Evolutionary conservation across 2,888 invertebrate species (phyloP).

Genomic region (Cryptops parisi): DNA sequence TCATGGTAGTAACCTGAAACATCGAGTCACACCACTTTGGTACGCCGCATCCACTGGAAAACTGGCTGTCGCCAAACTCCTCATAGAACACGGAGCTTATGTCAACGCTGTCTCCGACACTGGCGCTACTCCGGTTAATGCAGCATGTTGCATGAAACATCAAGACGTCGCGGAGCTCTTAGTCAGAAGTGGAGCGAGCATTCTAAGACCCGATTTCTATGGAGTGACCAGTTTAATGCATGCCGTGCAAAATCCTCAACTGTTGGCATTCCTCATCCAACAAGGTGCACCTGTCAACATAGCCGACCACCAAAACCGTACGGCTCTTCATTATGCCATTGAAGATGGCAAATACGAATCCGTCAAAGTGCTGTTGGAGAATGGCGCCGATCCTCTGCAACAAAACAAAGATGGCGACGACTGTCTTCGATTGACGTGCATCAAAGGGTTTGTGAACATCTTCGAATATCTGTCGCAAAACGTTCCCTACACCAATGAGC

Average conservation of each 20-base stretch:
- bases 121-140: conserved; percentile 74
- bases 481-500: conserved; percentile 46
- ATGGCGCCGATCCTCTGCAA: conserved; percentile 62
- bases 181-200: conserved; percentile 29
- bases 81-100: conserved; percentile 62
- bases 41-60: conserved; percentile 78
- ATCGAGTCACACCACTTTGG: conserved; percentile 83
- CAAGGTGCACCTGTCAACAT: conserved; percentile 74
- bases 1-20: conserved; percentile 55
- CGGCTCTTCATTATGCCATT: conserved; percentile 82
- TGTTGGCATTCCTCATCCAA: conserved; percentile 60
- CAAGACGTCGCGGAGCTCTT: conserved; percentile 48
- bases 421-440: conserved; percentile 69
- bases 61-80: conserved; percentile 55
- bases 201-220: conserved; percentile 61
- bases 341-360: conserved; percentile 53
- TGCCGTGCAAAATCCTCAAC: conserved; percentile 66
- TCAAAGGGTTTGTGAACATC: conserved; percentile 44
- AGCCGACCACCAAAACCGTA: conserved; percentile 73
- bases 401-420: conserved; percentile 71
- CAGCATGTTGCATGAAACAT: conserved; percentile 85
- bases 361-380: conserved; percentile 57
- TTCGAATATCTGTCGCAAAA: conserved; percentile 47
- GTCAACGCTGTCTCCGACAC: conserved; percentile 73
- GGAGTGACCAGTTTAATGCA: conserved; percentile 88